Conservation (phyloP, 1,140 invertebrate species). For the Dryas iulia region DNA sequence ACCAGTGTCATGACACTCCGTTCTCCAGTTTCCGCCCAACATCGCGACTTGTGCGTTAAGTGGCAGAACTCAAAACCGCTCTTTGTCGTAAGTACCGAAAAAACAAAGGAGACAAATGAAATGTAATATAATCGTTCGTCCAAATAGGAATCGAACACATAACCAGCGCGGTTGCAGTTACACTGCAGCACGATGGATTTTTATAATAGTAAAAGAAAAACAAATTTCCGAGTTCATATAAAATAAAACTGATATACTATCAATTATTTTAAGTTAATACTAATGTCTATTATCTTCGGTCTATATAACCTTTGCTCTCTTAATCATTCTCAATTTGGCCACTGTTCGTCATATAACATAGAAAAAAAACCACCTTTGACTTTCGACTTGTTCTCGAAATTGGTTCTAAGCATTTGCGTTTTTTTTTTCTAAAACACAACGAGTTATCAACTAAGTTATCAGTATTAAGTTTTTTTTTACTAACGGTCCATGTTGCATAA, state of each 20-base stretch:
- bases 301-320: not conserved
- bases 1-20: too few relatives aligned
- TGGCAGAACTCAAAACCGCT: too few relatives aligned
- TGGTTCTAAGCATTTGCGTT: not conserved
- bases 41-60: too few relatives aligned
- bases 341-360: not conserved
- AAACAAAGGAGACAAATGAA: too few relatives aligned
- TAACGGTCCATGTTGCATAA: not conserved
- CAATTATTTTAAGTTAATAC: not conserved
- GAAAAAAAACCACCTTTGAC: not conserved
- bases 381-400: not conserved
- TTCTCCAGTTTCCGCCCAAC: too few relatives aligned
- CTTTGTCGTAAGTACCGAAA: too few relatives aligned
- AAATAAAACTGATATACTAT: not conserved
- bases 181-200: too few relatives aligned
- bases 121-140: too few relatives aligned
- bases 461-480: not conserved
- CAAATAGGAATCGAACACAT: too few relatives aligned
- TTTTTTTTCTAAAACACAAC: not conserved
- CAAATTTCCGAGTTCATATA: too few relatives aligned
- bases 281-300: not conserved
- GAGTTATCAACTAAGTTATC: not conserved
- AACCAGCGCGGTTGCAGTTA: too few relatives aligned
- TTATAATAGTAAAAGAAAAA: too few relatives aligned
- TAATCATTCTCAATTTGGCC: constrained; percentile 10